Evolutionary conservation across 2,113 vertebrate species (phyloP), one percentile per base, ranked within the genome.

Genomic region (Nothocercus nigrocapillus): DNA sequence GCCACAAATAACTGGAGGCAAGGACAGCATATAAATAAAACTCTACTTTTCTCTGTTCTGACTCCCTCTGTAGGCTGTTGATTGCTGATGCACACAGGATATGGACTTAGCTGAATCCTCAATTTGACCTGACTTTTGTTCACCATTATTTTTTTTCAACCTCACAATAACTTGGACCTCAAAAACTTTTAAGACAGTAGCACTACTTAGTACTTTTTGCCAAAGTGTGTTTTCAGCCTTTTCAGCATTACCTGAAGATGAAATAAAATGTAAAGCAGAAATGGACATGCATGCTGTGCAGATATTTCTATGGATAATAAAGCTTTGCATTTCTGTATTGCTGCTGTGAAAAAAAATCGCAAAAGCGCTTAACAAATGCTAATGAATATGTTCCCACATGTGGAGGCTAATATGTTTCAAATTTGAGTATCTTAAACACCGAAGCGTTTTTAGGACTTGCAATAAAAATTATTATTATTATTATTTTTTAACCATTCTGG

Each of bases 401-500:
- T 14, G 42, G 22, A 40, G 66, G 75, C 82, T 87, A 93, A 58
- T 1, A 1, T 62, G 94, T 95, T 91, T 82, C 79, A 89, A 32
- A 80, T 85, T 62, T 76, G 84, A 91, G 22, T 81, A n/a, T 82
- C 44, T 87, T 51, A 74, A 92, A 94, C 95, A 91, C 75, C 17
- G 9, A 93, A 95, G 85, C 67, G 59, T 19, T 91, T 95, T 95
- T 81, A 89, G 79, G 91, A 67, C 34, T n/a, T 25, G 2, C 76
- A 49, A 70, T 85, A 68, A 91, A 93, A 88, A 62, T 53, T 16
- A 91, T 70, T 21, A 44, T 44, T 44, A 44, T 44, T 42, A n/a
- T 74, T 83, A n/a, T 95, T 94, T 95, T 91, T 56, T 56, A 90
- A 90, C 49, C 54, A 49, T 67, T 89, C 24, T 51, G 34, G 45